phyloP scores from a whole-genome alignment of 1,140 invertebrate genomes.

The Nylanderia fulva region DNA sequence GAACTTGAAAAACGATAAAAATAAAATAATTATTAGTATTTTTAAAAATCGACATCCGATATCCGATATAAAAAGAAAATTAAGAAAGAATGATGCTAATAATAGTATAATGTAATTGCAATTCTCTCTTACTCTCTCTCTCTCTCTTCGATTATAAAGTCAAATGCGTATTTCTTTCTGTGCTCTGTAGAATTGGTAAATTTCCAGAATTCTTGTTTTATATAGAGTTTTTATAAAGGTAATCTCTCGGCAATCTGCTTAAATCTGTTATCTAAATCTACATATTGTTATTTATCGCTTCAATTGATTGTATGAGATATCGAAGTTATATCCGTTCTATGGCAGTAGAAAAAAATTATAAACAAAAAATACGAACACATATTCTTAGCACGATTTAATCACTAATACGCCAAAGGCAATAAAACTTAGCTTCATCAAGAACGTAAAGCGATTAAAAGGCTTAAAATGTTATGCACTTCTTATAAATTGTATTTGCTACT shows the following conservation, averaged over 20 bases:
- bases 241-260: conserved; percentile 56
- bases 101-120: not conserved
- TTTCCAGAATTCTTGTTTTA: conserved; percentile 58
- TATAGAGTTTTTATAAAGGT: conserved; percentile 16
- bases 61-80: conserved; percentile 35
- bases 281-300: conserved; percentile 42
- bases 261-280: conserved; percentile 41
- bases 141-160: too few relatives aligned
- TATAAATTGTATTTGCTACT: not conserved
- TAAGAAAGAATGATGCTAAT: conserved; percentile 22
- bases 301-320: conserved; percentile 34
- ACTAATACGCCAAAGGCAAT: not conserved
- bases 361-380: conserved; percentile 13
- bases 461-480: not conserved
- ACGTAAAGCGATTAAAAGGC: not conserved
- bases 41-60: not conserved
- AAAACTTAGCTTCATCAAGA: not conserved
- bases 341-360: conserved; percentile 15
- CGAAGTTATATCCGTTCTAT: conserved; percentile 31
- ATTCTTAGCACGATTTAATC: conserved; percentile 27
- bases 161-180: conserved; percentile 15
- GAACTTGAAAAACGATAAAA: not conserved
- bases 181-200: conserved; percentile 47
- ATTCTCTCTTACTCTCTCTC: too few relatives aligned
- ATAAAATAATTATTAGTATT: not conserved